Evolutionary conservation across 2,888 invertebrate species (phyloP), one percentile per base, ranked within the genome.

Genomic region (Amblyjoppa fuscipennis): DNA sequence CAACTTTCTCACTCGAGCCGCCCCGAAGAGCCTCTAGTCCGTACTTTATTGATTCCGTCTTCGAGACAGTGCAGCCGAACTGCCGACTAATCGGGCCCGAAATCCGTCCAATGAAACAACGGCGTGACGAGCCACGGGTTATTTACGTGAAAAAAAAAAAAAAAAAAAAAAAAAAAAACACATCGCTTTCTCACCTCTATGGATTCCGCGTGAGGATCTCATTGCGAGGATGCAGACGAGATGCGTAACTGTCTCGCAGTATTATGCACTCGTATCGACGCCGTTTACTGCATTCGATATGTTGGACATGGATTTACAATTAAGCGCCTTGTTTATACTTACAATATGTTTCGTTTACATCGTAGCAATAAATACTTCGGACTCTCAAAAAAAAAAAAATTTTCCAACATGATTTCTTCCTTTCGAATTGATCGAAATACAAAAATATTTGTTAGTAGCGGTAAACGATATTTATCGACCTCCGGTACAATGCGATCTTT

Each of bases 21-120:
- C 51, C 31, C 78, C 2, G 41, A 64, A 28, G 34, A 70, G 79
- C 31, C 53, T 84, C 76, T 81, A 73, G 84, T 84, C 45, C 84
- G 76, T 81, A 78, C 61, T 77, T 78, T 81, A 68, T 77, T 76
- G 64, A 53, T 77, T 77, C 70, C 61, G 45, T 71, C 71, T 61
- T 77, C 71, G 70, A 16, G 4, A 16, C 13, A 45, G 3, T 51
- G 66, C 64, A 77, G 71, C 53, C 70, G 45, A 64, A 76, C 64
- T 70, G 51, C 45, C 71, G 61, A 45, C 49, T 41, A 64, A 81
- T 61, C 64, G 51, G 31, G 64, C 61, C 64, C 70, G 70, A 71
- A 71, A 77, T 70, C 70, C 64, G 31, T 71, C 31, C 20, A 64
- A 70, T 41, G 69, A 59, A 81, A 82, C 28, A 68, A 61, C 56